Percentiles rank a stretch among this genome's conserved stretches.
Evolutionary conservation across 1,140 invertebrate genomes (phyloP).

Genomic region (Periplaneta americana): DNA sequence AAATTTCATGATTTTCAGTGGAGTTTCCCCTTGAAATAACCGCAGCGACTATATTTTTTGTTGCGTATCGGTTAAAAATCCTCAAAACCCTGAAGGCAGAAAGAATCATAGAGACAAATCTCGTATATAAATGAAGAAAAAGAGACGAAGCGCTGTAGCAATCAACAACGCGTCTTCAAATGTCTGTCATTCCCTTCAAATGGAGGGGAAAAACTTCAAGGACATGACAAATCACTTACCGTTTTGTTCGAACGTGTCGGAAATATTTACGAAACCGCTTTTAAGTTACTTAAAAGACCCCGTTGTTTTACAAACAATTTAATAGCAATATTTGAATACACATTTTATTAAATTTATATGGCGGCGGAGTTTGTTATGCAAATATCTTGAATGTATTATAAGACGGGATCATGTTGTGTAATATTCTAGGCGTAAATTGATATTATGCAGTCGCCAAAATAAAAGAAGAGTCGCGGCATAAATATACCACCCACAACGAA

Average conservation of each 20-base stretch:
- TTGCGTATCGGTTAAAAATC: no score
- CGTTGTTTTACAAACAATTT: not conserved
- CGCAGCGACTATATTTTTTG: no score
- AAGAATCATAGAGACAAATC: no score
- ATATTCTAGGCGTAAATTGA: not conserved
- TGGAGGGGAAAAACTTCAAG: no score
- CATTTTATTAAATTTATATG: not conserved
- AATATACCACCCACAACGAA: not conserved
- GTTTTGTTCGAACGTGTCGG: not conserved
- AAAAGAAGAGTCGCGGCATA: not conserved
- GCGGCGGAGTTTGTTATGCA: not conserved
- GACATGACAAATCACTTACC: not conserved
- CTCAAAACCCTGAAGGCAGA: no score
- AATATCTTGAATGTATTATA: not conserved
- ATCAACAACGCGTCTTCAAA: no score
- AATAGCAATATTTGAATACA: not conserved
- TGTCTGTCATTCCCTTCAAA: no score
- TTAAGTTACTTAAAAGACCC: not conserved
- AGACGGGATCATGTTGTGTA: not conserved
- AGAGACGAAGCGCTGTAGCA: no score
- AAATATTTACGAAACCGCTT: not conserved
- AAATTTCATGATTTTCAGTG: no score
- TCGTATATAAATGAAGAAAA: no score
- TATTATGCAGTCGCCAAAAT: not conserved
- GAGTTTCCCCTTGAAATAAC: no score